Evolutionary conservation across 2,888 invertebrate genomes (phyloP), one percentile per base, ranked within the genome.

Genomic region (Embidobia sp.): DNA sequence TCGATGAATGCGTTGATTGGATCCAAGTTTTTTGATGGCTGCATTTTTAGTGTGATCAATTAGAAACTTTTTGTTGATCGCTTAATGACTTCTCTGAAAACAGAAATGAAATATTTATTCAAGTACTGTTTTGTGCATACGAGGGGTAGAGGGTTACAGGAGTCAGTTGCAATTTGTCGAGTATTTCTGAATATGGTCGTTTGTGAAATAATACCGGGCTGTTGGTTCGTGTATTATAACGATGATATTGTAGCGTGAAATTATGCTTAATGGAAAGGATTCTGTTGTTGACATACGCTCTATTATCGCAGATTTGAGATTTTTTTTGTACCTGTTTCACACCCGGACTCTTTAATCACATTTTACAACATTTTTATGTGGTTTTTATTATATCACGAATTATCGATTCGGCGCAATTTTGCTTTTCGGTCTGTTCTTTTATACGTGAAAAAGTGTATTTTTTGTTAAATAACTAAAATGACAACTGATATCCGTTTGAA

Each of bases 101-200:
- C 61, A 18, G 46, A n/a, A 64, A 33, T 40, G 57, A 57, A 57
- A 57, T 29, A 64, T 64, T 48, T 57, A 55, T 55, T 46, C 40
- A 49, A 53, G 61, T 40, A 10, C 55, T 48, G 48, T 75, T 67
- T 75, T 67, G 67, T 69, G 67, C 75, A 63, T 18, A 42, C 69
- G 67, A 75, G 67, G 61, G 75, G 53, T 75, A 53, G 63, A 61
- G 55, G 67, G 33, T 75, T 67, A 67, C 61, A 42, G 55, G 48
- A 67, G 75, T 67, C 67, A 67, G 75, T 75, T 75, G 75, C 75
- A 67, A 75, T 75, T 75, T 55, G 67, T 75, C 61, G 55, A 75
- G 75, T 67, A 75, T 61, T 75, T 74, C 74, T 53, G 67, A 67
- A 74, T 74, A 66, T 57, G 61, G 46, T 57, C 53, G 29, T 66